Percentiles rank a stretch among this genome's conserved stretches.
phyloP scores from a whole-genome alignment of 1,140 invertebrate genomes.

The Alviniconcha marisindica region DNA sequence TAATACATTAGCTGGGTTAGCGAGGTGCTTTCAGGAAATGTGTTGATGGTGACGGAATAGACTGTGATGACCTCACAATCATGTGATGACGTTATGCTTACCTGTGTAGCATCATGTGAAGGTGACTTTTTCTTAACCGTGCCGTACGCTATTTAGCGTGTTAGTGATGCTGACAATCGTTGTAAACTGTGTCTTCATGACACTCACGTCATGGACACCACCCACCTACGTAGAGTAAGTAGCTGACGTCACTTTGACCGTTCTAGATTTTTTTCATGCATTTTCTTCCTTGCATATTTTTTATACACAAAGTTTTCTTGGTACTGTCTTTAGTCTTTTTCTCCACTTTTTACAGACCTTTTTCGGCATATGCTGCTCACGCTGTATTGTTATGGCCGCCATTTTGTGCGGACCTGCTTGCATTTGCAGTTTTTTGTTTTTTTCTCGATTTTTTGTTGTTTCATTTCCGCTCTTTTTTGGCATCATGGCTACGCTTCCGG shows the following conservation, averaged over 20 bases:
- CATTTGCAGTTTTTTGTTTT: conserved; percentile 16
- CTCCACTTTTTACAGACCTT: background rate
- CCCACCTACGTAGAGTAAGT: conserved; percentile 49
- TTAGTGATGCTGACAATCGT: conserved; percentile 97
- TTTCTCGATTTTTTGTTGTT: too few relatives aligned
- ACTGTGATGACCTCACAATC: too few relatives aligned
- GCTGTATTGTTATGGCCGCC: conserved; percentile 12
- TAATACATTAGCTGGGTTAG: background rate
- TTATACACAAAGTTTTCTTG: background rate
- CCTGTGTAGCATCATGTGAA: background rate
- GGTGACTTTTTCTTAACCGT: conserved; percentile 57
- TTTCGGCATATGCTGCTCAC: background rate
- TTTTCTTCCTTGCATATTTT: background rate
- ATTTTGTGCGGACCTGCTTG: conserved; percentile 26
- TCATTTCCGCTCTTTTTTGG: background rate
- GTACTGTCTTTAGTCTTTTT: background rate
- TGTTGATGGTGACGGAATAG: background rate
- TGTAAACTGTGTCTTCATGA: conserved; percentile 97
- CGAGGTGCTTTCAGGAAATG: too few relatives aligned
- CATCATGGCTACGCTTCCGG: background rate
- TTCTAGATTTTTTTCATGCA: background rate
- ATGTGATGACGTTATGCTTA: background rate
- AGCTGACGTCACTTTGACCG: background rate
- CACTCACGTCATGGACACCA: conserved; percentile 76
- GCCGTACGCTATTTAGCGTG: conserved; percentile 88